These are phyloP conservation scores for Bicyclus anynana DNA, from an alignment of 1,140 invertebrate genomes.

Conservation along the genomic window DNA sequence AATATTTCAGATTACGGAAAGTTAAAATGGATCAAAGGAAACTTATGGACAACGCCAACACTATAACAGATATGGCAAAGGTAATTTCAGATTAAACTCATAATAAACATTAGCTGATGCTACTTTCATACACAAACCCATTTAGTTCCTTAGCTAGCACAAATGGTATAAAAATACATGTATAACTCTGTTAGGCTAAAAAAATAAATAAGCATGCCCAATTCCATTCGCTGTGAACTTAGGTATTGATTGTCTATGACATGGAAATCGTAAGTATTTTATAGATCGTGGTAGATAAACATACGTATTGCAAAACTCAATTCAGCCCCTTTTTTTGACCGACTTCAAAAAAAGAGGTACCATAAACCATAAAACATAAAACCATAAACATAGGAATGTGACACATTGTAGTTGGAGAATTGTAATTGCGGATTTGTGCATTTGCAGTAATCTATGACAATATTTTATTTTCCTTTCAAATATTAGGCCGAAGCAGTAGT, in stretches of 20 bases:
- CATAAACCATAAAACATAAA: too few relatives aligned
- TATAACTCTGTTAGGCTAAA: not conserved
- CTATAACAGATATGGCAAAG: constrained; percentile 99
- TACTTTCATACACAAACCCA: constrained; percentile 62
- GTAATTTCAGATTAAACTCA: constrained; percentile 77
- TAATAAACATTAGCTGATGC: constrained; percentile 42
- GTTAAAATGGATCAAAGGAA: constrained; percentile 99
- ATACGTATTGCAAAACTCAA: too few relatives aligned
- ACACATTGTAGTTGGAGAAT: too few relatives aligned
- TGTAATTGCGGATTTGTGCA: too few relatives aligned
- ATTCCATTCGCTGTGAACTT: constrained; percentile 45
- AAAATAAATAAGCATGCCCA: constrained; percentile 18
- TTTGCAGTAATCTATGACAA: too few relatives aligned
- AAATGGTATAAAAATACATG: not conserved
- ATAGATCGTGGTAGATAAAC: too few relatives aligned
- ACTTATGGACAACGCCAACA: constrained; percentile 99
- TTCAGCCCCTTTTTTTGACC: too few relatives aligned
- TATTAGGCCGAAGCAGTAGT: too few relatives aligned
- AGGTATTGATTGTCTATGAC: constrained; percentile 3
- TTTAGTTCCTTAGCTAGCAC: constrained; percentile 48
- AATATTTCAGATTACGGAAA: constrained; percentile 91
- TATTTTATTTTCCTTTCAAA: too few relatives aligned
- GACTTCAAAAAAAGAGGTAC: too few relatives aligned
- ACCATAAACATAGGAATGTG: too few relatives aligned
- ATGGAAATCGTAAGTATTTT: too few relatives aligned